phyloP scores from a whole-genome alignment of 2,888 invertebrate species.

The Callinectes sapidus region DNA sequence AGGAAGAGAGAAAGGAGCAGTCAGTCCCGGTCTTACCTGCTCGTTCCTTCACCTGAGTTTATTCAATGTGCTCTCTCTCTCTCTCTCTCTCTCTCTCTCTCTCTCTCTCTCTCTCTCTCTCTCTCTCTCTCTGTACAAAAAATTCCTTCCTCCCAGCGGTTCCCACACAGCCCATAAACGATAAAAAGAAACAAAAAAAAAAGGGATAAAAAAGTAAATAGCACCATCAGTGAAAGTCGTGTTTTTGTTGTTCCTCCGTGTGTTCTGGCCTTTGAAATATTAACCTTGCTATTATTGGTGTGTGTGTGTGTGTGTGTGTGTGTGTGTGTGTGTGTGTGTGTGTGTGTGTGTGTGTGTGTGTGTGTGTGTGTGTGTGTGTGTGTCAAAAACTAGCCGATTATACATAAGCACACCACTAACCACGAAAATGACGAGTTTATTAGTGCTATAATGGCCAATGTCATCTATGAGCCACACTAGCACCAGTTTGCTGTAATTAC shows the following conservation, averaged over 20 bases:
- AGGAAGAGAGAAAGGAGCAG: slow-evolving; percentile 26
- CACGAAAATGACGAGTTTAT: no score
- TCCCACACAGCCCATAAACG: not conserved
- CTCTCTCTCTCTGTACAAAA: not conserved
- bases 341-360: no score
- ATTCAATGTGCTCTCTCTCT: slow-evolving; percentile 27
- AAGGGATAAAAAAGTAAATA: not conserved
- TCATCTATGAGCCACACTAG: no score
- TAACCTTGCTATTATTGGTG: not conserved
- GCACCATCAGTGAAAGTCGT: not conserved
- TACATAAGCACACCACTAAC: no score
- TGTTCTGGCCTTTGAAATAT: not conserved
- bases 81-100: slow-evolving; percentile 34
- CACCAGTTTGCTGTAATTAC: no score
- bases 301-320: not conserved
- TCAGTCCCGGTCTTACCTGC: not conserved
- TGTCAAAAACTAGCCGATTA: no score
- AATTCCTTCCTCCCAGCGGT: not conserved
- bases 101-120: slow-evolving; percentile 33
- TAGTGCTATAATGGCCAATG: no score
- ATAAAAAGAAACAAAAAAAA: not conserved
- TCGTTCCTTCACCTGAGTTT: not conserved
- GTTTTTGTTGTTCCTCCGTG: not conserved
- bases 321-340: no score
- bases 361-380: slow-evolving; percentile 29